These are phyloP conservation scores for Nomada lathburiana DNA, from an alignment of 2,888 invertebrate genomes.

Conservation along the genomic window DNA sequence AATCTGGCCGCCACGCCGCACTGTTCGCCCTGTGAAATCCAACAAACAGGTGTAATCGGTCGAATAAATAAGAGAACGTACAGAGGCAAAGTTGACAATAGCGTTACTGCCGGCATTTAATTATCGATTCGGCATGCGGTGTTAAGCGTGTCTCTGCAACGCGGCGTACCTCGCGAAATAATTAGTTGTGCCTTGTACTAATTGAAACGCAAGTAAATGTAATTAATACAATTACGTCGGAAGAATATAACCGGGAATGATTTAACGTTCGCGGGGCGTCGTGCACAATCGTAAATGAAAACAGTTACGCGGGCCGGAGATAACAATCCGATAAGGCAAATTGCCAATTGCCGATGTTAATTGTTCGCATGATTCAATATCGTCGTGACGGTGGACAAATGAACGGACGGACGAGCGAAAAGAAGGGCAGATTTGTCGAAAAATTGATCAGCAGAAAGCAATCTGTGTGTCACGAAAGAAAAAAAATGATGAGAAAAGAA, in stretches of 20 bases:
- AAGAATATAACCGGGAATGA: constrained; percentile 37
- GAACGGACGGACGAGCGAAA: not conserved
- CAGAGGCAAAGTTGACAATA: constrained; percentile 16
- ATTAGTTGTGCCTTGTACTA: constrained; percentile 45
- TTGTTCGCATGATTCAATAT: constrained; percentile 35
- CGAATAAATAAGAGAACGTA: constrained; percentile 14
- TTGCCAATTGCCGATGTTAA: constrained; percentile 55
- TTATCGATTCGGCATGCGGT: constrained; percentile 33
- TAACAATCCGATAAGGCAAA: constrained; percentile 51
- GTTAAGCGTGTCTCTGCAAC: constrained; percentile 5
- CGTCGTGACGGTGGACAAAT: constrained; percentile 7
- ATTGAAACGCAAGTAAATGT: constrained; percentile 57
- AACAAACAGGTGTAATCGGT: not conserved
- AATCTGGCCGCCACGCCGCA: not conserved
- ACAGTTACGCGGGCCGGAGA: constrained; percentile 34
- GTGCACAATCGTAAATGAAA: constrained; percentile 25
- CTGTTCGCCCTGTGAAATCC: not conserved
- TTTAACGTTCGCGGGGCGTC: constrained; percentile 16
- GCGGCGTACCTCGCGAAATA: constrained; percentile 9
- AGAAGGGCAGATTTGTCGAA: not conserved
- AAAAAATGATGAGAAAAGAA: not conserved
- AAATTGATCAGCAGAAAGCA: not conserved
- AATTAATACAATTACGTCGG: constrained; percentile 57
- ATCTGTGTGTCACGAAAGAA: not conserved
- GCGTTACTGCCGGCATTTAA: constrained; percentile 27